Evolutionary conservation across 1,140 invertebrate genomes (phyloP).

Genomic region (Ylistrum balloti): DNA sequence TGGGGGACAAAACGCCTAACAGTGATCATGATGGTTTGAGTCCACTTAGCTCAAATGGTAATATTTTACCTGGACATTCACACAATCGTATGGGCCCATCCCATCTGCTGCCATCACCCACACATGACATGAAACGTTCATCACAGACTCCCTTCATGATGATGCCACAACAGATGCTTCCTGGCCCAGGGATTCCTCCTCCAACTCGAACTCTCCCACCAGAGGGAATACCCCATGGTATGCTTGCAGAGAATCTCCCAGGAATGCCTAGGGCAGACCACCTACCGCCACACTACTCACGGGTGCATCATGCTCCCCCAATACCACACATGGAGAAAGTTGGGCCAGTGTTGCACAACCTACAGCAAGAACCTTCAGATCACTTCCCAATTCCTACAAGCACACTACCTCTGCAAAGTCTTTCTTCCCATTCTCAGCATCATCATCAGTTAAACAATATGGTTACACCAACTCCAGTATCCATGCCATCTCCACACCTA

Average conservation of each 20-base stretch:
- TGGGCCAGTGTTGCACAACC: background rate
- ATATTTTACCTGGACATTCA: slow-evolving; percentile 1
- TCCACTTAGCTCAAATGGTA: slow-evolving; percentile 1
- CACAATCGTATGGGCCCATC: background rate
- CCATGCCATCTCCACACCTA: background rate
- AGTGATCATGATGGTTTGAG: slow-evolving; percentile 9
- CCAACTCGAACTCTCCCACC: slow-evolving; percentile 49
- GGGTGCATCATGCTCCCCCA: background rate
- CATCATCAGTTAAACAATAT: slow-evolving; percentile 39
- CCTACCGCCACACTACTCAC: background rate
- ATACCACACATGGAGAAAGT: background rate
- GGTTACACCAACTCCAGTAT: background rate
- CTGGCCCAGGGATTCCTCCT: slow-evolving; percentile 54
- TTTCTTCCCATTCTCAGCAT: slow-evolving; percentile 21
- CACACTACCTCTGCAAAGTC: slow-evolving; percentile 25
- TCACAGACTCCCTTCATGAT: slow-evolving; percentile 5
- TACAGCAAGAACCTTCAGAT: background rate
- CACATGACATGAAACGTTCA: slow-evolving; percentile 38
- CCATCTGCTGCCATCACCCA: background rate
- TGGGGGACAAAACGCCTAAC: background rate
- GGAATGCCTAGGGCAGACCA: slow-evolving; percentile 52
- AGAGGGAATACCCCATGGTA: slow-evolving; percentile 62
- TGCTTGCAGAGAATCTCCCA: slow-evolving; percentile 53
- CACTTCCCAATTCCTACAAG: slow-evolving; percentile 25
- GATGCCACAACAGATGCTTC: slow-evolving; percentile 18